These are phyloP conservation scores for Eupithecia subfuscata DNA, from an alignment of 2,888 invertebrate species.

Conservation along the genomic window DNA sequence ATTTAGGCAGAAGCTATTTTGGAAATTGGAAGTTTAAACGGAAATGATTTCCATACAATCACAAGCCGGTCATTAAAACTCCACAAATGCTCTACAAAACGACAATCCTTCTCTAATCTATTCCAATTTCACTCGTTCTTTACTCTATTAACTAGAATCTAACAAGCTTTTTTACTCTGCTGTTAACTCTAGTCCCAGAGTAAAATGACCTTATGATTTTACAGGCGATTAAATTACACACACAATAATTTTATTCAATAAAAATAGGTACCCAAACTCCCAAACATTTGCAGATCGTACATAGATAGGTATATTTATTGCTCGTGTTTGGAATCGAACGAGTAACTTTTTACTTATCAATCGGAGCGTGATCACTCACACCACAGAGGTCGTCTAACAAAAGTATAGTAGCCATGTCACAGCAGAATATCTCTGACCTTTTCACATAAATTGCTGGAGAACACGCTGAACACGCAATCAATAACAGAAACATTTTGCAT, in stretches of 20 bases:
- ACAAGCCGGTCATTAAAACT: not conserved
- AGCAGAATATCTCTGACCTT: not conserved
- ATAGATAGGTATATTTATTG: not conserved
- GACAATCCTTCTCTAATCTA: not conserved
- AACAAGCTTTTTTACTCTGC: no score
- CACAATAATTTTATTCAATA: not conserved
- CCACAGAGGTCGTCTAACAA: not conserved
- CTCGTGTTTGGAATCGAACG: not conserved
- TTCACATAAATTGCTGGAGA: not conserved
- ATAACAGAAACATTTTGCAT: constrained; percentile 25
- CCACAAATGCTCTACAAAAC: not conserved
- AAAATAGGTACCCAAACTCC: not conserved
- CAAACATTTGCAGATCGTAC: not conserved
- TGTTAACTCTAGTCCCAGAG: not conserved
- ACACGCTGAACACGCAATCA: constrained; percentile 18
- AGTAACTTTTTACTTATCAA: not conserved
- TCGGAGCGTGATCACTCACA: not conserved
- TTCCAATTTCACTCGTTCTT: not conserved
- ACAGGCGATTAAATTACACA: not conserved
- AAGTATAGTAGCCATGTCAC: not conserved
- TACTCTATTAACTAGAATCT: not conserved
- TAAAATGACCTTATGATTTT: not conserved
- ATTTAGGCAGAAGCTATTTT: not conserved
- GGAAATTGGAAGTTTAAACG: not conserved
- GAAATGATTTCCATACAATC: not conserved